Base-by-base conservation (phyloP, 2,888 invertebrate species). In the Pristionchus fissidentatus region DNA sequence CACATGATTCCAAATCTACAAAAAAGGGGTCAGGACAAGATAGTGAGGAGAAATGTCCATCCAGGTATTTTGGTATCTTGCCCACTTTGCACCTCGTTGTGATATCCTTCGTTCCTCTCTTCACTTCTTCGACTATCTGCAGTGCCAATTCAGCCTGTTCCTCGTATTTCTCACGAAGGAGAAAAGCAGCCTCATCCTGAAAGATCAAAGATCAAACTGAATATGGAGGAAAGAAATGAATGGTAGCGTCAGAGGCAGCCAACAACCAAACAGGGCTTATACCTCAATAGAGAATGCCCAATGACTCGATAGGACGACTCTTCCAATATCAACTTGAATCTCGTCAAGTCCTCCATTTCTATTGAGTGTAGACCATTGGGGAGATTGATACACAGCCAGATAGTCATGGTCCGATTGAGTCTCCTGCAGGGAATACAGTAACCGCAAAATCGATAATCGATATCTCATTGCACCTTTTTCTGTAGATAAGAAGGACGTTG, bases 281-380 rank as follows among this genome's bases (percentile, higher is more conserved):
- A 81, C 81, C 49, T 81, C 81, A 46, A 29, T 49, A 0, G 81
- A 81, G 81, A 81, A 81, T 1, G 66, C 66, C 81, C 81, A 81
- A 49, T 81, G 81, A 32, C 35, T 55, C 4, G n/a, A 32, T 32
- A 81, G 52, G 8, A 62, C 32, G 35, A 66, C 32, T 13, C 62
- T 46, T 26, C 81, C 62, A 46, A 81, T 32, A 60, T 81, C 62
- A 22, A 81, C 22, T 26, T 81, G 55, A 10, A 81, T 62, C 38
- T 81, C 81, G 29, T 81, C 81, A 1, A 81, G 38, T 19, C 62
- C 13, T 66, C 62, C 46, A 46, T 32, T 81, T 15, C n/a, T 38
- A 22, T n/a, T 32, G 35, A 32, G 13, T 10, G 81, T 19, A 49
- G 32, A 57, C 46, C 66, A 43, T 62, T 81, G 32, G 29, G 79